These are phyloP conservation scores for Drosophila helvetica DNA, from an alignment of 2,888 invertebrate genomes.

Conservation along the genomic window DNA sequence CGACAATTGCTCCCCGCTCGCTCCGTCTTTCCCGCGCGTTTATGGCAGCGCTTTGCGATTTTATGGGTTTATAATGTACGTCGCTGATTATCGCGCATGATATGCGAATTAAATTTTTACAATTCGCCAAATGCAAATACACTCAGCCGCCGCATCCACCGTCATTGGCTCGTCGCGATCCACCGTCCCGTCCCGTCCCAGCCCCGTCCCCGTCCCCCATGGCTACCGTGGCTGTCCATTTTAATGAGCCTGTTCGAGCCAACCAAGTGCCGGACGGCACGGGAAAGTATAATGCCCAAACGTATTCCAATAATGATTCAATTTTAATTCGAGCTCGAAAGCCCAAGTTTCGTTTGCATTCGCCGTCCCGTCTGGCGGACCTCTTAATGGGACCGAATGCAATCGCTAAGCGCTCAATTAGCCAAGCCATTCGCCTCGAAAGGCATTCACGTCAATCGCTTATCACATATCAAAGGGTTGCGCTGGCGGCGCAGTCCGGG, in stretches of 20 bases:
- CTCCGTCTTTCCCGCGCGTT: conserved; percentile 37
- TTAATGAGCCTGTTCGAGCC: conserved; percentile 58
- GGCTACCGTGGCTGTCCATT: conserved; percentile 50
- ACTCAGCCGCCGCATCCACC: conserved; percentile 20
- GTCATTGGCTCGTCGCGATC: conserved; percentile 15
- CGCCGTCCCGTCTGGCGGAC: conserved; percentile 14
- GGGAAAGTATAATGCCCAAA: conserved; percentile 47
- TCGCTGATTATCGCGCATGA: conserved; percentile 79
- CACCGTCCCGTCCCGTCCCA: conserved; percentile 19
- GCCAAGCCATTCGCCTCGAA: conserved; percentile 43
- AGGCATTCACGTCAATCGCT: conserved; percentile 43
- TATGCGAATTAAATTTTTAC: conserved; percentile 78
- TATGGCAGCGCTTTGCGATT: conserved; percentile 73
- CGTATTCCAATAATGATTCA: conserved; percentile 80
- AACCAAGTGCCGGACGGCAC: conserved; percentile 12
- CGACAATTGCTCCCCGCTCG: conserved; percentile 63
- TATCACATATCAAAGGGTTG: conserved; percentile 42
- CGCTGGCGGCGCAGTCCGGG: conserved; percentile 13
- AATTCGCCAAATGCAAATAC: conserved; percentile 76
- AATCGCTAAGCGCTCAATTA: conserved; percentile 74
- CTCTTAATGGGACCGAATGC: conserved; percentile 64
- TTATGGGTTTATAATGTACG: conserved; percentile 80
- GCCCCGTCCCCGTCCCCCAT: no score
- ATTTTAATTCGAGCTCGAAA: conserved; percentile 74
- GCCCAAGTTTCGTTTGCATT: conserved; percentile 54